Evolutionary conservation across 2,113 vertebrate genomes (phyloP).

Genomic region (Trinectes maculatus): DNA sequence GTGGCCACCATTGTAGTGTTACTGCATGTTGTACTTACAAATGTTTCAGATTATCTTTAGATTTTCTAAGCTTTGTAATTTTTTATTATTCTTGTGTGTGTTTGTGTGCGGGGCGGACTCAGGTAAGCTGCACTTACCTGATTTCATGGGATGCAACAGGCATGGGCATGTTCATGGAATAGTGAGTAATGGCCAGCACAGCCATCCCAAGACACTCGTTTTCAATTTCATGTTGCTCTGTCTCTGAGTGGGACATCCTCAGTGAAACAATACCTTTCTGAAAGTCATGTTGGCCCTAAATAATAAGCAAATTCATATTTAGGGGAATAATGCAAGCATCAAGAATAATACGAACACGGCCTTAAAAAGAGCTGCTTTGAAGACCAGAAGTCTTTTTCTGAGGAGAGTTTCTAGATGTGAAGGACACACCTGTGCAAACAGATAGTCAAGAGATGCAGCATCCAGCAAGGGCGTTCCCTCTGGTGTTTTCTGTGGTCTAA

Average conservation of each 20-base stretch:
- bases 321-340: background rate
- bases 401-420: background rate
- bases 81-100: background rate
- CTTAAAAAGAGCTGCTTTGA: background rate
- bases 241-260: conserved; percentile 84
- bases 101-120: too few relatives aligned
- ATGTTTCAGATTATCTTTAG: too few relatives aligned
- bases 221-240: conserved; percentile 92
- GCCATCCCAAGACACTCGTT: conserved; percentile 98
- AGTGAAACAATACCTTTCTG: conserved; percentile 89
- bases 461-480: conserved; percentile 93
- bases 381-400: too few relatives aligned
- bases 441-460: conserved; percentile 88
- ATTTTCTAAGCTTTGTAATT: background rate
- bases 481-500: conserved; percentile 79
- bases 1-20: too few relatives aligned
- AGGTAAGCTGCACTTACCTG: too few relatives aligned
- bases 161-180: conserved; percentile 83
- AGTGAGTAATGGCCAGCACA: conserved; percentile 93
- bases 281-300: conserved; percentile 92
- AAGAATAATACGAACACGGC: background rate
- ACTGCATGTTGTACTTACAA: too few relatives aligned
- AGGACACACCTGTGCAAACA: conserved; percentile 90
- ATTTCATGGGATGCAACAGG: conserved; percentile 85
- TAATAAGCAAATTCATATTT: conserved; percentile 4